Percentiles rank a stretch among this genome's conserved stretches.
phyloP scores from a whole-genome alignment of 2,797 vertebrate species.

The Lutjanus argentimaculatus region DNA sequence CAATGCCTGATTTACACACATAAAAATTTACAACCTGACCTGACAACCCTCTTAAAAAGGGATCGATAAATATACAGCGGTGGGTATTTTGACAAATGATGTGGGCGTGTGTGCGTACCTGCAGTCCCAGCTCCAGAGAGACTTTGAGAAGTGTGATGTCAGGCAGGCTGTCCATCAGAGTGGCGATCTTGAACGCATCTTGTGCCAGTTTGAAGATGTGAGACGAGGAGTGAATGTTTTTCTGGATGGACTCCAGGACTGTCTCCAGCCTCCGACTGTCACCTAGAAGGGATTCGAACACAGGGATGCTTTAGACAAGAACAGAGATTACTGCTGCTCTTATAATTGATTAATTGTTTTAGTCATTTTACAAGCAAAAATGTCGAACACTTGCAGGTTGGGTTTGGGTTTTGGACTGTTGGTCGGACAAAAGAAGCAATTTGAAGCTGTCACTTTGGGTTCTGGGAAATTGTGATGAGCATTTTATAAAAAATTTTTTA shows the following conservation, averaged over 20 bases:
- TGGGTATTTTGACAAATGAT: not conserved
- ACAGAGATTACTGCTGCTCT: not conserved
- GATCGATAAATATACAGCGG: not conserved
- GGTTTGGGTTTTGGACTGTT: too few relatives aligned
- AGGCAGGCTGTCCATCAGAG: conserved; percentile 97
- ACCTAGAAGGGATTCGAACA: conserved; percentile 82
- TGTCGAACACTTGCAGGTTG: too few relatives aligned
- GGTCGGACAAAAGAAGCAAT: too few relatives aligned
- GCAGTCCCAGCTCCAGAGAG: conserved; percentile 96
- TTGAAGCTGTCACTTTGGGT: too few relatives aligned
- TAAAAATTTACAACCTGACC: not conserved
- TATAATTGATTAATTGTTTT: too few relatives aligned
- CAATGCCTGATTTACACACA: not conserved
- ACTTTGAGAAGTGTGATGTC: conserved; percentile 99
- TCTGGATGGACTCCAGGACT: conserved; percentile 99
- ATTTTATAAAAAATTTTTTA: too few relatives aligned
- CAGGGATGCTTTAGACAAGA: conserved; percentile 1
- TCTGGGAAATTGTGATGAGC: too few relatives aligned
- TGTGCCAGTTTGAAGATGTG: conserved; percentile 99
- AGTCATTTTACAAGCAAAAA: too few relatives aligned
- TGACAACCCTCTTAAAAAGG: not conserved
- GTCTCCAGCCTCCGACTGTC: conserved; percentile 96
- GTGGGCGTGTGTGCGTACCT: conserved; percentile 84
- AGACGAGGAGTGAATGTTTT: conserved; percentile 98
- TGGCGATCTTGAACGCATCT: conserved; percentile 99